phyloP scores from a whole-genome alignment of 1,140 invertebrate genomes.

The Apis dorsata region DNA sequence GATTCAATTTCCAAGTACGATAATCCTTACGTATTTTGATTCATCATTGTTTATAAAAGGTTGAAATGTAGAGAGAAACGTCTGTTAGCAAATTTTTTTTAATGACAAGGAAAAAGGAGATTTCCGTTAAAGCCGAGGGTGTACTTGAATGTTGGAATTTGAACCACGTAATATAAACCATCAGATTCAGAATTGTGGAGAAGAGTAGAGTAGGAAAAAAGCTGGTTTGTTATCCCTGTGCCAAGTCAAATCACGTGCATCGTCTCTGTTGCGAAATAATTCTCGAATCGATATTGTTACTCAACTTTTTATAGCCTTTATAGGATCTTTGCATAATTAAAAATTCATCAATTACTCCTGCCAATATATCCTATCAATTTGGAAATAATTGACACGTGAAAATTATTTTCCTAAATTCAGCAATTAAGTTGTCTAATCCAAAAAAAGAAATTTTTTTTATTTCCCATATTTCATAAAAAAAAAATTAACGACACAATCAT shows the following conservation, averaged over 20 bases:
- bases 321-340: background rate
- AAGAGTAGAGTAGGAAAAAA: too few species aligned
- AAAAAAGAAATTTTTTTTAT: too few species aligned
- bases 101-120: too few species aligned
- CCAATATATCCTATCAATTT: background rate
- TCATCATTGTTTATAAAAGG: too few species aligned
- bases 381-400: background rate
- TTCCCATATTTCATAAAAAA: too few species aligned
- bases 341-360: too few species aligned
- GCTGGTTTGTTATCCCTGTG: background rate
- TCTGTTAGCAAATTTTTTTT: background rate
- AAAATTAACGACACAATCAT: too few species aligned
- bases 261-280: conserved; percentile 11
- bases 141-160: background rate
- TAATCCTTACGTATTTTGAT: too few species aligned
- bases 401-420: too few species aligned
- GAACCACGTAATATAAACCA: background rate
- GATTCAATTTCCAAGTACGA: too few species aligned
- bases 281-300: background rate
- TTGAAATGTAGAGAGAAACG: too few species aligned
- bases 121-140: background rate
- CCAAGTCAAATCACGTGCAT: conserved; percentile 1
- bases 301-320: background rate
- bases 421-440: too few species aligned
- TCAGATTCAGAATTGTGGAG: background rate